Evolutionary conservation across 37 sponge, comb jelly and placozoan genomes (phyloP).

Genomic region (Geodia barretti): DNA sequence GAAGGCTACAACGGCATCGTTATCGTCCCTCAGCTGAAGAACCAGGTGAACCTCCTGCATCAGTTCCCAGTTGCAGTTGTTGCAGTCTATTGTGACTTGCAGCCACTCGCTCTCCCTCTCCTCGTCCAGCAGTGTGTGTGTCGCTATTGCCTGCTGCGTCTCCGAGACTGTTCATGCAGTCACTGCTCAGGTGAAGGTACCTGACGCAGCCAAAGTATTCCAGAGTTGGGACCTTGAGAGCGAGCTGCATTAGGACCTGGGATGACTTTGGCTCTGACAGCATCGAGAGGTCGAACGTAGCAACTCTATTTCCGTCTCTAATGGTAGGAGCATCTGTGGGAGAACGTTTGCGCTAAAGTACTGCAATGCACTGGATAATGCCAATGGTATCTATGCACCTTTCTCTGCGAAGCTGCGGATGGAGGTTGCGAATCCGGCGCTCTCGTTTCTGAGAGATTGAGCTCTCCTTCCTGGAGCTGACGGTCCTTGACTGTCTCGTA

Average conservation of each 20-base stretch:
- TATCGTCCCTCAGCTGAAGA: not conserved
- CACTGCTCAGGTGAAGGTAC: not conserved
- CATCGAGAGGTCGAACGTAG: not conserved
- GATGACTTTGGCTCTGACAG: not conserved
- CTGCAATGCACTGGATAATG: no score
- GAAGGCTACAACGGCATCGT: not conserved
- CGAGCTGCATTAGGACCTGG: not conserved
- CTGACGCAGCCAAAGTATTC: not conserved
- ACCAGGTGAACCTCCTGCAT: not conserved
- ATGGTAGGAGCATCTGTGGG: not conserved
- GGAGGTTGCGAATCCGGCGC: constrained; percentile 26
- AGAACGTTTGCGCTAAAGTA: no score
- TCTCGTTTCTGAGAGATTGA: constrained; percentile 32
- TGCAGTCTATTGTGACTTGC: not conserved
- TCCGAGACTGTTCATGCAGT: not conserved
- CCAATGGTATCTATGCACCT: no score
- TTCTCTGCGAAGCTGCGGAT: constrained; percentile 19
- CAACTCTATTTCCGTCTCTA: not conserved
- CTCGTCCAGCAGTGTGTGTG: not conserved
- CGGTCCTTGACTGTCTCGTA: not conserved
- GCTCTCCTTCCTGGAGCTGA: constrained; percentile 12
- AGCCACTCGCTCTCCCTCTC: not conserved
- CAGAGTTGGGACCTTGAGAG: not conserved
- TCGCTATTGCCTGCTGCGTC: not conserved
- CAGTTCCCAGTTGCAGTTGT: not conserved